Base-by-base conservation (phyloP, 2,113 vertebrate species). In the Argyrosomus japonicus region DNA sequence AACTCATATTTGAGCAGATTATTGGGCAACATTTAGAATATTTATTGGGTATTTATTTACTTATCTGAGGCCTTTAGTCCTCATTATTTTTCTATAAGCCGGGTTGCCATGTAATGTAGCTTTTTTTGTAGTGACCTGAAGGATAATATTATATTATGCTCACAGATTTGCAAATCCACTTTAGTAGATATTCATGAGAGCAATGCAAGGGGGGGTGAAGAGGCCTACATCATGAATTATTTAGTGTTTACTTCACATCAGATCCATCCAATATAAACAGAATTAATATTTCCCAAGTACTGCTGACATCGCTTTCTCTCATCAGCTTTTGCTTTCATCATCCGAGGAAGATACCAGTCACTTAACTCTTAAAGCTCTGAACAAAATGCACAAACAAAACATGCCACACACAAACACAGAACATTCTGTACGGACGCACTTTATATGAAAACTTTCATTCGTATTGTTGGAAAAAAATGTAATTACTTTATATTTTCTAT, bases 211-310 rank as follows among this genome's bases (percentile, higher is more conserved):
- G 67, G 71, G 74, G 17, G 36, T 8, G 29, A 27, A 68, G 40
- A 88, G 48, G 71, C 70, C 75, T 63, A 68, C 65, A 84, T 83
- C 45, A 87, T 93, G 89, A 93, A 94, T 95, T 91, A 95, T 94
- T 95, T 90, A 94, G 92, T 94, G 86, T 95, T 94, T 93, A 91
- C 91, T 93, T 90, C 87, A 87, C 79, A 86, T 90, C 75, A 71
- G 79, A 90, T 88, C 76, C 47, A 80, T 85, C 85, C 70, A 87
- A 79, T 89, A 87, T 89, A 91, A 90, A 89, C 83, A 90, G 85
- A 86, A 88, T 87, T 80, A 63, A 83, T 77, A 76, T 91, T 84
- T 81, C 48, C 68, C 62, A 65, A 85, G 68, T 72, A 54, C 27
- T 79, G 84, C 85, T 87, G 89, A 89, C 85, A 77, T 50, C 3